A percentile compares a stretch with the other conserved stretches of the same genome.
phyloP scores from a whole-genome alignment of 2,888 invertebrate species.

The Monochamus alternatus region DNA sequence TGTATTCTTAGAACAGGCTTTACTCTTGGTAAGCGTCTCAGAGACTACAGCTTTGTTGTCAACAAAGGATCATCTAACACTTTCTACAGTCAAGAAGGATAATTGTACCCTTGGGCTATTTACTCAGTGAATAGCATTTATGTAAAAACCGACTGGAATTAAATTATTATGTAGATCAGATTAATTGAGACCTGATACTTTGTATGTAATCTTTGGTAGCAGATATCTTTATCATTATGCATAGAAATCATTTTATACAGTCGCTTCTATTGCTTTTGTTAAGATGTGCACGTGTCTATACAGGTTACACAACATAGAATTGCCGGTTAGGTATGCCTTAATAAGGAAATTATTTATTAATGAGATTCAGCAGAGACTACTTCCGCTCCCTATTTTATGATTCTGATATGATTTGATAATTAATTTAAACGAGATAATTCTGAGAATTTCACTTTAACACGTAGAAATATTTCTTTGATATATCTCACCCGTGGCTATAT shows the following conservation, averaged over 20 bases:
- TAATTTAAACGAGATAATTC: conserved; percentile 12
- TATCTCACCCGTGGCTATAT: not conserved
- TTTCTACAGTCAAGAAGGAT: conserved; percentile 29
- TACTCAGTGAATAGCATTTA: not conserved
- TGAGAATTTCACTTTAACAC: conserved; percentile 13
- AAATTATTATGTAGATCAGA: not conserved
- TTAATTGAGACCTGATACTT: no score
- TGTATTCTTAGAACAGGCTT: conserved; percentile 6
- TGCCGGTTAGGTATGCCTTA: not conserved
- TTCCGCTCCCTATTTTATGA: conserved; percentile 17
- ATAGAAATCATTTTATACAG: no score
- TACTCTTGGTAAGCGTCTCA: conserved; percentile 36
- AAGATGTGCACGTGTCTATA: conserved; percentile 1
- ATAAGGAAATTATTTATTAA: conserved; percentile 12
- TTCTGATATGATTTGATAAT: not conserved
- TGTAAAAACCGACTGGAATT: not conserved
- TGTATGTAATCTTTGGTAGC: not conserved
- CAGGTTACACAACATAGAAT: not conserved
- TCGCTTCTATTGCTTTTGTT: not conserved
- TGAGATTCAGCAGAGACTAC: conserved; percentile 14
- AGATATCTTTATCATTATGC: no score
- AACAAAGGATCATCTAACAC: conserved; percentile 23
- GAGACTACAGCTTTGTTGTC: conserved; percentile 2
- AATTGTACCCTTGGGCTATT: conserved; percentile 27
- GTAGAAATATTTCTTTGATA: not conserved